Evolutionary conservation across 30 jellyfish, hydroid and myxozoan genomes (phyloP), one percentile per base, ranked within the genome.

Genomic region (Pseudorhiza aurosa): DNA sequence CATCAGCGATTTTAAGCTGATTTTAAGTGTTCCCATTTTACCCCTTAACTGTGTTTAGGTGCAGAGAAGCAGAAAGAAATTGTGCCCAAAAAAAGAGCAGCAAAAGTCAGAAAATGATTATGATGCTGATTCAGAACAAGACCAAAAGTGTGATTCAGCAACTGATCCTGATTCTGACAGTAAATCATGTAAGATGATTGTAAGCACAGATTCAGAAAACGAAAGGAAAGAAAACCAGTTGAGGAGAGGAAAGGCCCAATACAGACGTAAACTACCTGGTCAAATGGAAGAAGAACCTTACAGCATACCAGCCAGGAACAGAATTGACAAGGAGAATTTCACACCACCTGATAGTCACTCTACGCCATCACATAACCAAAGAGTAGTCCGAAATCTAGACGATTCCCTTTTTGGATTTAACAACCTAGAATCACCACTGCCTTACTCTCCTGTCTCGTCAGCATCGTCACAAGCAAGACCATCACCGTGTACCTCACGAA

Each of bases 331-430:
- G 39, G 97, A 77, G 43, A 88, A 88, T 67, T 37, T 88, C 65
- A 88, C 97, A 0, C 97, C 97, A 3, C 97, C 97, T 12, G 97
- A 64, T 1, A 75, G 77, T 22, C 97, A 88, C 43, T 88, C 97
- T 1, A 88, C 97, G 2, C 97, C 97, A 26, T 77, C 97, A n/a
- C 42, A 44, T 10, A 47, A 35, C 32, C 85, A 72, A 46, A 55
- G 74, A 31, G 88, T 75, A 0, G 83, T 49, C 4, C 87, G 91
- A 18, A 87, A 77, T 39, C 81, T 87, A 1, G 97, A 88, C 70
- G 94, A 57, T 29, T 78, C 97, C 17, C 59, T 88, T 0, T 79
- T 88, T 62, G 97, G 97, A 22, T 88, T 88, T 53, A 72, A 88
- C 26, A 39, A 35, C 15, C 50, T 88, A 29, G 85, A 63, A 26